A percentile compares a stretch with the other conserved stretches of the same genome.
These are phyloP conservation scores for Mycetomoellerius zeteki DNA, from an alignment of 1,140 invertebrate species.

Conservation along the genomic window DNA sequence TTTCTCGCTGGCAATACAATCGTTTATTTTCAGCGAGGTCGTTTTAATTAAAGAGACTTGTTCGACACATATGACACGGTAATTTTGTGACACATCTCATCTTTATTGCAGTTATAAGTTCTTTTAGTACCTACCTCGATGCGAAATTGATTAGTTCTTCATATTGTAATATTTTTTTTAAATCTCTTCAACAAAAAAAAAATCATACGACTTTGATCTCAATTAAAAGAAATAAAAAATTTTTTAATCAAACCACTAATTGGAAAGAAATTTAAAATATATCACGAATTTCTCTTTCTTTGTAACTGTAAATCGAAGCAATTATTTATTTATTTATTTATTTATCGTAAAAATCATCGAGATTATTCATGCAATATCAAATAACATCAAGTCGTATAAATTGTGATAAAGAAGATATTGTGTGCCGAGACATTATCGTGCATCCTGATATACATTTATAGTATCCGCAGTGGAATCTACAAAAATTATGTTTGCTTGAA, in stretches of 20 bases:
- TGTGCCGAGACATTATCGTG: no score
- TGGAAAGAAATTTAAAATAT: slow-evolving; percentile 1
- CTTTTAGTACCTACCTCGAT: not conserved
- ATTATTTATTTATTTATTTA: not conserved
- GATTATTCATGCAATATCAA: no score
- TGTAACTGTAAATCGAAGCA: not conserved
- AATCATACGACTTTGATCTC: not conserved
- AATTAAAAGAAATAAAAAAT: not conserved
- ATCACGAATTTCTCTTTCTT: not conserved
- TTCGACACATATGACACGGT: not conserved
- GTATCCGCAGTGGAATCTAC: not conserved
- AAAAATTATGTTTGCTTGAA: not conserved
- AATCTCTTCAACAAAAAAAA: not conserved
- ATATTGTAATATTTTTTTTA: not conserved
- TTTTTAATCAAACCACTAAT: not conserved
- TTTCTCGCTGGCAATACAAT: not conserved
- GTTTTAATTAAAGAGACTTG: slow-evolving; percentile 38
- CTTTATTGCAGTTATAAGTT: not conserved
- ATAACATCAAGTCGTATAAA: no score
- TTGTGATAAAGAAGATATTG: no score
- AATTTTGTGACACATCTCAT: not conserved
- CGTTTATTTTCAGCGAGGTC: slow-evolving; percentile 31
- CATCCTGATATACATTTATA: not conserved
- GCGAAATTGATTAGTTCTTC: not conserved
- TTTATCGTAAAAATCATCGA: no score